These are phyloP conservation scores for Camelus bactrianus DNA, from an alignment of 2,113 vertebrate species.

Conservation along the genomic window DNA sequence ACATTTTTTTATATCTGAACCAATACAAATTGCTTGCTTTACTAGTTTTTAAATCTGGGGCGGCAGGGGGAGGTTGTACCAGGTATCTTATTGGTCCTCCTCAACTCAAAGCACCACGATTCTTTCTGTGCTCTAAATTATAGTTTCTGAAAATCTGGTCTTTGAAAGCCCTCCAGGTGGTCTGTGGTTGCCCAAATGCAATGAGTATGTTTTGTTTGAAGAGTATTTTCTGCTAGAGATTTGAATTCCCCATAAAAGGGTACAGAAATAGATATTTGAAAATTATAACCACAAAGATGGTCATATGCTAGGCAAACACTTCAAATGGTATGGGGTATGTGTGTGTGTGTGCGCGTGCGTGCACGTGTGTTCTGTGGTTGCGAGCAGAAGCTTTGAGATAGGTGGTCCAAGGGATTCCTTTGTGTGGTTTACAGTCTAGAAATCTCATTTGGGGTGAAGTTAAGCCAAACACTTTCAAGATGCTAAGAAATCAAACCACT, in stretches of 20 bases:
- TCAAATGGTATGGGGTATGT: background rate
- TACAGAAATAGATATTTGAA: conserved; percentile 62
- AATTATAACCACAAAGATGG: conserved; percentile 45
- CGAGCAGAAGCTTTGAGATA: conserved; percentile 17
- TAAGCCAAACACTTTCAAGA: background rate
- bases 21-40: background rate
- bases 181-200: conserved; percentile 53
- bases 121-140: background rate
- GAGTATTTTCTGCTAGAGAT: conserved; percentile 49
- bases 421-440: background rate
- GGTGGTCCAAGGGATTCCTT: conserved; percentile 43
- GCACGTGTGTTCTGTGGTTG: background rate
- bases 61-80: background rate
- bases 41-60: background rate
- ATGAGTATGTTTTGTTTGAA: conserved; percentile 40
- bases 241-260: conserved; percentile 54
- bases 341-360: background rate
- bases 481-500: background rate
- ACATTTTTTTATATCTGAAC: background rate
- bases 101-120: conserved; percentile 29
- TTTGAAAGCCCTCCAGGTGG: conserved; percentile 58
- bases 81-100: background rate
- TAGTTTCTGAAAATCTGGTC: conserved; percentile 20
- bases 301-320: conserved; percentile 21
- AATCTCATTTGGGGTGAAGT: conserved; percentile 19